phyloP scores from a whole-genome alignment of 35 echinoderm and acorn worm genomes.

The Ophioderma brevispina region DNA sequence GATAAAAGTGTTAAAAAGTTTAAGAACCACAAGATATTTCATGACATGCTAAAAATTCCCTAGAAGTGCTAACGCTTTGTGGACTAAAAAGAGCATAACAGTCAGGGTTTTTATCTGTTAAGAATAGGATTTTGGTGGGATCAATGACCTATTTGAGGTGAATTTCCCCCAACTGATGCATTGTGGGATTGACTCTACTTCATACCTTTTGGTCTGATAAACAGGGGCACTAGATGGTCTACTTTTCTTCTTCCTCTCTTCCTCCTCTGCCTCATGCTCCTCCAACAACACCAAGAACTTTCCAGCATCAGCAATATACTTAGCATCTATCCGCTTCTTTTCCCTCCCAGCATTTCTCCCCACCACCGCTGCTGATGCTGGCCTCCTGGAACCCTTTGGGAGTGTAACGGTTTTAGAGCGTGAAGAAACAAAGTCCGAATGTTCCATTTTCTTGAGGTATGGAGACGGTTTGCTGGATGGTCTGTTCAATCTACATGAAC shows the following conservation, averaged over 20 bases:
- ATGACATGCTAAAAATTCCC: too few relatives aligned
- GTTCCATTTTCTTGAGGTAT: slow-evolving; percentile 75
- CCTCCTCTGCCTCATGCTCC: slow-evolving; percentile 56
- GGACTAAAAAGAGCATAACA: too few relatives aligned
- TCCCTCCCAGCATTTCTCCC: slow-evolving; percentile 40
- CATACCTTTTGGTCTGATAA: slow-evolving; percentile 53
- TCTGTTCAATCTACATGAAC: slow-evolving; percentile 37
- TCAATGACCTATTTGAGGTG: too few relatives aligned
- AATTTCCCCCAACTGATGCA: too few relatives aligned
- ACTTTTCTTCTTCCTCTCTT: slow-evolving; percentile 1
- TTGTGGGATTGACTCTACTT: too few relatives aligned
- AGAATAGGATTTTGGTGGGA: too few relatives aligned
- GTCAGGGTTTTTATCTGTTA: too few relatives aligned
- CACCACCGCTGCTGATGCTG: slow-evolving; percentile 49
- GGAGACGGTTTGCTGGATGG: slow-evolving; percentile 67
- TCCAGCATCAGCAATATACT: slow-evolving; percentile 62
- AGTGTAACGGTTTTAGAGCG: background rate
- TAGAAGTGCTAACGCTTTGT: background rate
- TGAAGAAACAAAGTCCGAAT: slow-evolving; percentile 26
- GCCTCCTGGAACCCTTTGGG: slow-evolving; percentile 21
- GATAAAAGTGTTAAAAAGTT: too few relatives aligned
- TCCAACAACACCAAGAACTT: slow-evolving; percentile 9
- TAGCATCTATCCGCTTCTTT: slow-evolving; percentile 68
- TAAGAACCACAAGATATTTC: too few relatives aligned
- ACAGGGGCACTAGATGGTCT: slow-evolving; percentile 89